Base-by-base conservation (phyloP, 35 echinoderm and acorn worm species). In the Amphiura filiformis region DNA sequence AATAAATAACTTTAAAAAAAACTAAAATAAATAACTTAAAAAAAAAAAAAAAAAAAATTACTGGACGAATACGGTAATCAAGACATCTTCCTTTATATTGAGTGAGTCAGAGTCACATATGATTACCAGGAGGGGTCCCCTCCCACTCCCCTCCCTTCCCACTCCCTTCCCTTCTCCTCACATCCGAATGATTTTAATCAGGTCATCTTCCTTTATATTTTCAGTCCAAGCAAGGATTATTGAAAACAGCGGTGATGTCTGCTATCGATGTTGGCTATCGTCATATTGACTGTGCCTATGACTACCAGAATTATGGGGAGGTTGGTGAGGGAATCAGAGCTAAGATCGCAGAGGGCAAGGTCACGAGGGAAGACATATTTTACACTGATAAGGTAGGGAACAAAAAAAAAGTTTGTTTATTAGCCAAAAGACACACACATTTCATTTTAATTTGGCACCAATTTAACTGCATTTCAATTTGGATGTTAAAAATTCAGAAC, bases 181-280 rank as follows among this genome's bases (percentile, higher is more conserved):
- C n/a, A n/a, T n/a, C n/a, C n/a, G n/a, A n/a, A n/a, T n/a, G n/a
- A n/a, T n/a, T n/a, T n/a, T n/a, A n/a, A n/a, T n/a, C n/a, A n/a
- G n/a, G n/a, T n/a, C n/a, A n/a, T n/a, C n/a, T n/a, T n/a, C n/a
- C n/a, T n/a, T n/a, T n/a, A n/a, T n/a, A 47, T 47, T 9, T 47
- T 37, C 36, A 92, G 90, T 87, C 84, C 1, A 65, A 92, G 39
- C 49, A 44, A 4, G 91, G 86, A 36, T n/a, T 88, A 17, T 85
- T 88, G 14, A 76, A 64, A 11, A 32, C 1, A 33, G 85, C 91
- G 17, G 86, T 93, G 12, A 81, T 77, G 56, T 79, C 86, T 1
- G 91, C 91, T 32, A 88, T 93, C 26, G 86, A 84, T 39, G 57
- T 49, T 32, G 91, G 91, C 20, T 93, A 93, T 38, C 85, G 91